Evolutionary conservation across 1,140 invertebrate genomes (phyloP), one percentile per base, ranked within the genome.

Genomic region (Heliothis virescens): DNA sequence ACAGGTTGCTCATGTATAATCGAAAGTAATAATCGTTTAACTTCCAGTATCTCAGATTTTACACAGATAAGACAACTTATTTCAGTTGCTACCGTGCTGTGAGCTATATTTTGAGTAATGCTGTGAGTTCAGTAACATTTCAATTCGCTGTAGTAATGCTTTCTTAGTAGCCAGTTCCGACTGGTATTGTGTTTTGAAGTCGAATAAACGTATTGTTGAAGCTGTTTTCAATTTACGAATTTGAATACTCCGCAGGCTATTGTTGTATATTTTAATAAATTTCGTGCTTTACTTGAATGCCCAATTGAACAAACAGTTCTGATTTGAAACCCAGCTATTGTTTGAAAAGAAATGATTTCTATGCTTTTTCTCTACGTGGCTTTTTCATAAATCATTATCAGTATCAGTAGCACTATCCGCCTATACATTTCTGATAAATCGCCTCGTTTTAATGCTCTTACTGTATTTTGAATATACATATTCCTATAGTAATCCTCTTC

Each of bases 1-100:
- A 63, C 60, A 76, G 73, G 73, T 76, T 76, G 59, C n/a, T 76
- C 73, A 63, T 63, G 73, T 76, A 63, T 76, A 63, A 76, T 76
- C 59, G 48, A 50, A 41, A 76, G 73, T 76, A 60, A 76, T 76
- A 63, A 76, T 76, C 59, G 73, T 63, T 76, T 52, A 76, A 76
- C 21, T 76, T 52, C 59, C 41, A 74, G 55, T 74, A 74, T 74
- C 72, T 59, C 34, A 48, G 72, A 60, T 74, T 74, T 74, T 55
- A 60, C 72, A 74, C 26, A 60, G 72, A 74, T 76, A 76, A 63
- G 57, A 53, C 62, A 65, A 63, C 73, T 76, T 76, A 76, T 60
- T 74, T 74, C 72, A 74, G 16, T 60, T 60, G 72, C 72, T 60
- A 74, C 72, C n/a, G 72, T 18, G 16, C 55, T 59, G 16, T 69